phyloP scores from a whole-genome alignment of 2,113 vertebrate genomes.

The Zingel zingel region DNA sequence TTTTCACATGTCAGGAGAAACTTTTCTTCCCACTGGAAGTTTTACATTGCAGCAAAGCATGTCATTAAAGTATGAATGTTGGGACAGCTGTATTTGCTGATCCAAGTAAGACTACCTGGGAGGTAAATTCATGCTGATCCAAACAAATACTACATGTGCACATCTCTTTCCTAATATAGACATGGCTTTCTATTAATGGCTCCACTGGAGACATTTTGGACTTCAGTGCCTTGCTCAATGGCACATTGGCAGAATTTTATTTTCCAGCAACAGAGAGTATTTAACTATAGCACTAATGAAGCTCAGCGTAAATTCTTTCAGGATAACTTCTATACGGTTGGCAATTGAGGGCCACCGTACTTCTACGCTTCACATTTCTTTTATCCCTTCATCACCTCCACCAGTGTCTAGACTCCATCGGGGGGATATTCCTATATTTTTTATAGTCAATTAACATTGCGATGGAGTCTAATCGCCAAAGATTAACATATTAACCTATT shows the following conservation, averaged over 20 bases:
- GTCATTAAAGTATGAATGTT: conserved; percentile 51
- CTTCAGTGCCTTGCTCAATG: neutral
- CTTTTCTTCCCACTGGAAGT: conserved; percentile 20
- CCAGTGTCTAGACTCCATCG: too few species aligned
- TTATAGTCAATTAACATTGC: too few species aligned
- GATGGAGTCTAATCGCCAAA: too few species aligned
- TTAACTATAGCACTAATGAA: neutral
- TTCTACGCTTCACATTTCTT: too few species aligned
- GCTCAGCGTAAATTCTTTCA: too few species aligned
- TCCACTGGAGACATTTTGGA: conserved; percentile 24
- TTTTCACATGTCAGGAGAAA: conserved; percentile 35
- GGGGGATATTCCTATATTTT: too few species aligned
- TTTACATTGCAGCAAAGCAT: conserved; percentile 37
- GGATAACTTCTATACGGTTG: too few species aligned
- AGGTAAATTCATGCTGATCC: conserved; percentile 44
- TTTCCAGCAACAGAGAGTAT: neutral
- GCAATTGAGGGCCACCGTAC: too few species aligned
- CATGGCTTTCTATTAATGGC: conserved; percentile 6
- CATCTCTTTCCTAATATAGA: conserved; percentile 15
- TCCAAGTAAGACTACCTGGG: conserved; percentile 29
- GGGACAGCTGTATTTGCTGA: conserved; percentile 46
- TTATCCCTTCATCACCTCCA: too few species aligned
- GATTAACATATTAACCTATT: too few species aligned
- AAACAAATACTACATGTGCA: conserved; percentile 15
- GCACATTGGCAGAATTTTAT: neutral